Evolutionary conservation across 1,140 invertebrate species (phyloP), one percentile per base, ranked within the genome.

Genomic region (Scaptomyza pallida): DNA sequence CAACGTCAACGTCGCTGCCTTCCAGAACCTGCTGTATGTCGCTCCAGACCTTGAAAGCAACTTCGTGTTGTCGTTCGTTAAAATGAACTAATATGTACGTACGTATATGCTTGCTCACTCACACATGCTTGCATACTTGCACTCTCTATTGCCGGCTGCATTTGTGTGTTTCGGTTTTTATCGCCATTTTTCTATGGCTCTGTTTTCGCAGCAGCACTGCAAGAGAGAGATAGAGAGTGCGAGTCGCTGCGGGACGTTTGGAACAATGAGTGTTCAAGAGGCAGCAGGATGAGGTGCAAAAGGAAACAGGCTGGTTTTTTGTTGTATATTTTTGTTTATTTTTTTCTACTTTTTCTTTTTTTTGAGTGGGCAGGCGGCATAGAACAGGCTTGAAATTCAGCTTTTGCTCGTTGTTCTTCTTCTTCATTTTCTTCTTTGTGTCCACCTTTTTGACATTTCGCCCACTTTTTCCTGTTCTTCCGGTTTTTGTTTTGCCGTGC

Each of bases 391-490:
- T 37, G n/a, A 50, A n/a, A 33, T 54, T 56, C 56, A 43, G 16
- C 37, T 19, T 19, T 15, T 40, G 37, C 57, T 65, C 43, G 50
- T 64, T 64, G 40, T 16, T 26, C 40, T 37, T 70, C 43, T 48
- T 19, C 19, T 68, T 59, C 47, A 55, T 19, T 47, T 60, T 1
- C 9, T 43, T 77, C 45, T 70, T 41, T 83, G 71, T 83, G 71
- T 70, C 83, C 76, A 78, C 78, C 78, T 83, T 75, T 89, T 82
- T 79, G 83, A 85, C 78, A 79, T 89, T 89, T 88, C 83, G 83
- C 83, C 83, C 83, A 88, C 83, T 88, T 88, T 88, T 89, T 88
- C 83, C 83, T 74, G 83, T 88, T 83, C 83, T 88, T 89, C 83
- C 83, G 78, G 83, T 89, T 88, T 89, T 89, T 89, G 83, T 82